Evolutionary conservation across 2,113 vertebrate genomes (phyloP).

Genomic region (Motacilla alba): DNA sequence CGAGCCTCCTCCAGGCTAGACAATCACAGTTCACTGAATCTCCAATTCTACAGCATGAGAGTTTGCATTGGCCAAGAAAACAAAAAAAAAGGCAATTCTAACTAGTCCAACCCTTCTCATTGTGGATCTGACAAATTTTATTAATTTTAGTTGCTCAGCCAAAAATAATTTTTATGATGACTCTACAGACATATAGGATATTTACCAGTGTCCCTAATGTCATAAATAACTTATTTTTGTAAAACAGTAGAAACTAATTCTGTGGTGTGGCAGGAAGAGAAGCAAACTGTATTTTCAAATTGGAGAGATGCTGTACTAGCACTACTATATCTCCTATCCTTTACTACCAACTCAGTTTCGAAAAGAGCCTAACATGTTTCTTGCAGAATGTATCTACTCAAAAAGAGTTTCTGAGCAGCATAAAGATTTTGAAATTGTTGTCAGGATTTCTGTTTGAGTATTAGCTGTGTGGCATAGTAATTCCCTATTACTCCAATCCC

Average conservation of each 20-base stretch:
- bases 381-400: neutral
- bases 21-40: neutral
- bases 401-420: neutral
- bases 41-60: neutral
- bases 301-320: neutral
- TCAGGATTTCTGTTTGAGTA: neutral
- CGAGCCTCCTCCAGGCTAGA: neutral
- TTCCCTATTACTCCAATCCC: neutral
- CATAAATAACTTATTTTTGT: neutral
- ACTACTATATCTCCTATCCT: neutral
- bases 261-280: neutral
- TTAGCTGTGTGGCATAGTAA: neutral
- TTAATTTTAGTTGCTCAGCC: neutral
- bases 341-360: neutral
- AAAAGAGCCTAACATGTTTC: neutral
- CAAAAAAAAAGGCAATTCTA: neutral
- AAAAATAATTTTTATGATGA: neutral
- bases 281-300: neutral
- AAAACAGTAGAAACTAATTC: neutral
- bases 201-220: neutral
- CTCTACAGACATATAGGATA: neutral
- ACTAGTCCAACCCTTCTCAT: neutral
- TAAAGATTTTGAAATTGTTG: neutral
- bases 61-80: neutral
- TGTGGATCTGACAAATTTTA: neutral